A percentile compares a stretch with the other conserved stretches of the same genome.
phyloP scores from a whole-genome alignment of 1,140 invertebrate species.

The Rhyacophila brunnea region DNA sequence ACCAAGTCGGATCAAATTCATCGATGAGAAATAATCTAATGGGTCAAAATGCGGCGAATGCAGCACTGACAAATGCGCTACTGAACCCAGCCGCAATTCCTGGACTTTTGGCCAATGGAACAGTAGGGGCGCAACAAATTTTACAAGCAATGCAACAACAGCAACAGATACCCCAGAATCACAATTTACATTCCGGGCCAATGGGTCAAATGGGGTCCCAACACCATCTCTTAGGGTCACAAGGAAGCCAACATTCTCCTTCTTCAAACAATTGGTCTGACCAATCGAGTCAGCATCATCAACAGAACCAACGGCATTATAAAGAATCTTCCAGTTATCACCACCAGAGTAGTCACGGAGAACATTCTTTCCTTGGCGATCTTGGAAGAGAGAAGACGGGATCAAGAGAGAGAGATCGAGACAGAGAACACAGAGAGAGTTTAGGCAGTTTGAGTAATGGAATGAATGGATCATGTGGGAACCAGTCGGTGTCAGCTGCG shows the following conservation, averaged over 20 bases:
- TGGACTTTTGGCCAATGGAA: slow-evolving; percentile 68
- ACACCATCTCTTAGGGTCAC: slow-evolving; percentile 37
- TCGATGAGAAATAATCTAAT: slow-evolving; percentile 57
- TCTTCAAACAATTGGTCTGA: slow-evolving; percentile 32
- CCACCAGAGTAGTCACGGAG: slow-evolving; percentile 39
- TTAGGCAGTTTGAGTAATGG: slow-evolving; percentile 37
- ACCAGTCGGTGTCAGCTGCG: slow-evolving; percentile 27
- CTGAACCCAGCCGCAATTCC: slow-evolving; percentile 65
- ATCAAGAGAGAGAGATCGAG: slow-evolving; percentile 43
- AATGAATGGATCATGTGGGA: slow-evolving; percentile 32
- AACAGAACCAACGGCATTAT: slow-evolving; percentile 49
- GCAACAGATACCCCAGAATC: slow-evolving; percentile 46
- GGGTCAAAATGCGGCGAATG: slow-evolving; percentile 50
- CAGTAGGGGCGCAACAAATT: slow-evolving; percentile 61
- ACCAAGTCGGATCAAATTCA: slow-evolving; percentile 40
- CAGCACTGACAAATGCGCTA: slow-evolving; percentile 51
- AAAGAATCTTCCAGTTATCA: slow-evolving; percentile 47
- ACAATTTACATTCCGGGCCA: slow-evolving; percentile 12
- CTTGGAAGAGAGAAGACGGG: slow-evolving; percentile 23
- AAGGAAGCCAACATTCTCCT: slow-evolving; percentile 34
- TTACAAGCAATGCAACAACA: slow-evolving; percentile 64
- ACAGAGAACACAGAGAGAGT: slow-evolving; percentile 42
- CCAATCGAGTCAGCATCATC: slow-evolving; percentile 36
- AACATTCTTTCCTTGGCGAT: slow-evolving; percentile 25
- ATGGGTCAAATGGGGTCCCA: slow-evolving; percentile 35